Evolutionary conservation across 2,797 vertebrate species (phyloP).

Genomic region (Lutjanus campechanus): DNA sequence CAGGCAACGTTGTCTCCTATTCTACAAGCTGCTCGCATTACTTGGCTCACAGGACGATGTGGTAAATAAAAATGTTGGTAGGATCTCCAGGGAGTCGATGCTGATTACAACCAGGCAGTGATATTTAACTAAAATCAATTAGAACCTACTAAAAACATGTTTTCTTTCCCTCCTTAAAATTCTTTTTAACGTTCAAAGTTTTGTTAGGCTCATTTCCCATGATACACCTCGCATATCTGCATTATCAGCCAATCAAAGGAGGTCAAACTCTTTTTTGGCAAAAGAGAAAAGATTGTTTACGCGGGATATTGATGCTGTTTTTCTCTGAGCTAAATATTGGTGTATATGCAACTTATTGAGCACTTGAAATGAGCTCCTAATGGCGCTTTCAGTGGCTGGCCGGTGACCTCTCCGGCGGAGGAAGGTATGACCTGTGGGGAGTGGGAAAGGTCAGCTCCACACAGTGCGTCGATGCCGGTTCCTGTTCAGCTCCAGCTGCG

Average conservation of each 20-base stretch:
- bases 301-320: background rate
- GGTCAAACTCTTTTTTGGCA: background rate
- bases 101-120: slow-evolving; percentile 32
- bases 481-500: slow-evolving; percentile 89
- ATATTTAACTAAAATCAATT: slow-evolving; percentile 34
- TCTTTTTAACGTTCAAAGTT: background rate
- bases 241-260: background rate
- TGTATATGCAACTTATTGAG: slow-evolving; percentile 32
- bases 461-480: slow-evolving; percentile 88
- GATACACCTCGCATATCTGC: background rate
- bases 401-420: slow-evolving; percentile 84
- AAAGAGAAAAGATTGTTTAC: background rate
- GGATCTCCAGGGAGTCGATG: slow-evolving; percentile 33
- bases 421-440: slow-evolving; percentile 89
- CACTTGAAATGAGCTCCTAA: slow-evolving; percentile 26
- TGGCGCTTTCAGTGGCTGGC: slow-evolving; percentile 51
- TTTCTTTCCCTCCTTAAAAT: background rate
- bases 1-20: slow-evolving; percentile 31
- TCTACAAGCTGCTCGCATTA: slow-evolving; percentile 41
- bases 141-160: slow-evolving; percentile 4
- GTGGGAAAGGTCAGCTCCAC: slow-evolving; percentile 91
- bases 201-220: background rate
- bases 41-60: slow-evolving; percentile 24
- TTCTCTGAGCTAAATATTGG: background rate
- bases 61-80: slow-evolving; percentile 37